Evolutionary conservation across 2,113 vertebrate genomes (phyloP).

Genomic region (Zootoca vivipara): DNA sequence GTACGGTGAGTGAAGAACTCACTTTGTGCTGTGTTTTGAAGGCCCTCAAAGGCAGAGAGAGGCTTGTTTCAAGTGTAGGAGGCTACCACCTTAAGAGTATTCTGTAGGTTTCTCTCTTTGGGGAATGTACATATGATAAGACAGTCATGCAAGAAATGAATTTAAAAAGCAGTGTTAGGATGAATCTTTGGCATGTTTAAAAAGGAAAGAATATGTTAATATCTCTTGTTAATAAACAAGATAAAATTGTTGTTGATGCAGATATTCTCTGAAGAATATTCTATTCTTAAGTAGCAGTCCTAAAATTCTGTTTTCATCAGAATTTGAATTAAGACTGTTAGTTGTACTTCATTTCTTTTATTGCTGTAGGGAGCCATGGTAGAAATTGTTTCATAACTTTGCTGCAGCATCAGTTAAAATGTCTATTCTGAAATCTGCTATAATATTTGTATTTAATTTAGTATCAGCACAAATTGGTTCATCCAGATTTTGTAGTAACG

Average conservation of each 20-base stretch:
- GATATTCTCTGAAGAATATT: background rate
- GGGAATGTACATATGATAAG: background rate
- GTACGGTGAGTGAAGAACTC: background rate
- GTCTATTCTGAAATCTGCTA: background rate
- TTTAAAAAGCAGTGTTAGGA: background rate
- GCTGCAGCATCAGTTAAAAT: background rate
- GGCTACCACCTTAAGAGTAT: too few species aligned
- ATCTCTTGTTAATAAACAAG: background rate
- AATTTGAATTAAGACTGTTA: background rate
- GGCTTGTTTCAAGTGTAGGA: too few species aligned
- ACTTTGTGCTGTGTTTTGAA: background rate
- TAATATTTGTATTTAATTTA: background rate
- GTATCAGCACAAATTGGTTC: background rate
- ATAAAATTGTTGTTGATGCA: background rate
- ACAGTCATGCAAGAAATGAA: background rate
- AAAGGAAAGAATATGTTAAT: background rate
- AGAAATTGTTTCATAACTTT: background rate
- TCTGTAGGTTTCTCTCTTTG: background rate
- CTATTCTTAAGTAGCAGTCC: background rate
- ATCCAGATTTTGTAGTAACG: background rate
- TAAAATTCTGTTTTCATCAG: background rate
- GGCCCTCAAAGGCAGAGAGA: background rate
- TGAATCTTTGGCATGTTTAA: background rate
- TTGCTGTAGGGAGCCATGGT: background rate
- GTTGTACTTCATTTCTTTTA: background rate